phyloP scores from a whole-genome alignment of 1,140 invertebrate species.

The Rhysida immarginata region DNA sequence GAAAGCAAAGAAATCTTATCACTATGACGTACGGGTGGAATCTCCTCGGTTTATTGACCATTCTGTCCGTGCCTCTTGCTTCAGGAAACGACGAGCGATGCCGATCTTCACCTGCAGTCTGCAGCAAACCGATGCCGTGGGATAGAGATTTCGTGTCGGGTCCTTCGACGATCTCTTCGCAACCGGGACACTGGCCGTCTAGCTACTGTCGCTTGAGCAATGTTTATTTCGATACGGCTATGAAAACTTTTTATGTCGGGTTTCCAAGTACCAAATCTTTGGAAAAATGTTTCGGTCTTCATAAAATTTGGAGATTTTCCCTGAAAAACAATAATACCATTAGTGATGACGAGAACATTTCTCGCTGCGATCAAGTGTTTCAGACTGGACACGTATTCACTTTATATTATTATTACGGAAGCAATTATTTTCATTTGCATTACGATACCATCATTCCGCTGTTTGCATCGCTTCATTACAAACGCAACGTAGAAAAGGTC shows the following conservation, averaged over 20 bases:
- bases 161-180: not conserved
- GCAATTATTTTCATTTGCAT: slow-evolving; percentile 19
- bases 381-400: slow-evolving; percentile 17
- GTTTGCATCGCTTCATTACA: slow-evolving; percentile 13
- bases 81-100: too few relatives aligned
- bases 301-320: slow-evolving; percentile 13
- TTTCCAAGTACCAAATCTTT: not conserved
- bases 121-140: not conserved
- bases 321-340: slow-evolving; percentile 1
- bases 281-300: slow-evolving; percentile 10
- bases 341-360: slow-evolving; percentile 5
- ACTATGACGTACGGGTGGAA: too few relatives aligned
- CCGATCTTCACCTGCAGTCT: not conserved
- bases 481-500: not conserved
- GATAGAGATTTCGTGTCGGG: not conserved
- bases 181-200: not conserved
- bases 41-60: too few relatives aligned
- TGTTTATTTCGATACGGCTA: not conserved
- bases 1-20: too few relatives aligned
- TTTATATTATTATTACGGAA: slow-evolving; percentile 15
- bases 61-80: too few relatives aligned
- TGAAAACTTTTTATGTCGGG: not conserved
- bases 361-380: slow-evolving; percentile 15
- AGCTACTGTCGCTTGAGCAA: not conserved
- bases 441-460: slow-evolving; percentile 18